Evolutionary conservation across 1,140 invertebrate species (phyloP).

Genomic region (Drosophila nebulosa): DNA sequence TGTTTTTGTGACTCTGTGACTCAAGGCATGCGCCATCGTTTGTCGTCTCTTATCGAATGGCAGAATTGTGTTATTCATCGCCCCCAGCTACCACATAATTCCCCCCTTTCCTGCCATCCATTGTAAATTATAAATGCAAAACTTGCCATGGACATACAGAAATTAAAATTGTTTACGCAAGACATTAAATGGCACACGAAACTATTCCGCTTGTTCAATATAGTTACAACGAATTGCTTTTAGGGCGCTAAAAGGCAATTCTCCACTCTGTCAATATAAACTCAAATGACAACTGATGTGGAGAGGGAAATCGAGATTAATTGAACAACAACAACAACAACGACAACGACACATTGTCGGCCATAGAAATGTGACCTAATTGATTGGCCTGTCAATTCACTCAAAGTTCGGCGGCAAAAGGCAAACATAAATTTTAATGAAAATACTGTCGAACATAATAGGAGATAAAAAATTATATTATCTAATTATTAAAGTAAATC

Average conservation of each 20-base stretch:
- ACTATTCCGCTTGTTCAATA: conserved; percentile 31
- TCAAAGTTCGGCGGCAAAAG: background rate
- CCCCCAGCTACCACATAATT: background rate
- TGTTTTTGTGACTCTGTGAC: background rate
- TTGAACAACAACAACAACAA: background rate
- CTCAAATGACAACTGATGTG: conserved; percentile 30
- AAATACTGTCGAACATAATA: background rate
- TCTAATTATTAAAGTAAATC: too few relatives aligned
- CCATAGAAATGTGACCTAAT: conserved; percentile 33
- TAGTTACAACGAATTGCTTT: conserved; percentile 72
- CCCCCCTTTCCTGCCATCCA: background rate
- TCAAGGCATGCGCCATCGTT: conserved; percentile 36
- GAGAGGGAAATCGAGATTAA: conserved; percentile 32
- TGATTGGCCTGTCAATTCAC: conserved; percentile 2
- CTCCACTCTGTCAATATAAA: background rate
- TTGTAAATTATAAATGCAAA: conserved; percentile 58
- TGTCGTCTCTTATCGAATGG: conserved; percentile 64
- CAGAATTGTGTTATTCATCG: background rate
- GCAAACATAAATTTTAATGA: background rate
- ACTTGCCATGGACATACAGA: conserved; percentile 39
- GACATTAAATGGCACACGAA: conserved; percentile 49
- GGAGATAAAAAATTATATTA: too few relatives aligned
- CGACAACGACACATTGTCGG: conserved; percentile 30
- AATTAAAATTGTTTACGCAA: conserved; percentile 78
- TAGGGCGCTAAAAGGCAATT: conserved; percentile 52